Evolutionary conservation across 2,797 vertebrate species (phyloP).

Genomic region (Brachymystax lenok): DNA sequence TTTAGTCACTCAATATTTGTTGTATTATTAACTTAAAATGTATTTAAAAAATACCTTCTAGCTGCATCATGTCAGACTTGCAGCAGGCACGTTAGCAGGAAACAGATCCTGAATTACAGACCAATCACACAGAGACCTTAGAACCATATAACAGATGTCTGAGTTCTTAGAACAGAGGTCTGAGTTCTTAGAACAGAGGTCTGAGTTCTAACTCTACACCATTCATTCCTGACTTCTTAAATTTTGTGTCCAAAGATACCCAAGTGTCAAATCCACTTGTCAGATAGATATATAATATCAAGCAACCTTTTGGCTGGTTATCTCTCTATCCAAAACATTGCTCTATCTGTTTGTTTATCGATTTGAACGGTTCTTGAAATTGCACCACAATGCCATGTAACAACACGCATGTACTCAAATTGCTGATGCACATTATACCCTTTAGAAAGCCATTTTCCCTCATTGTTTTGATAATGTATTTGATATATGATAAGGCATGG

Average conservation of each 20-base stretch:
- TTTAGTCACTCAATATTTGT: slow-evolving; percentile 11
- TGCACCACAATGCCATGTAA: slow-evolving; percentile 82
- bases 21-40: not conserved
- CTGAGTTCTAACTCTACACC: slow-evolving; percentile 3
- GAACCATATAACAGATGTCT: not conserved
- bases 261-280: slow-evolving; percentile 34
- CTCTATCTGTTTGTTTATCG: slow-evolving; percentile 79
- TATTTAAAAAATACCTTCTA: not conserved
- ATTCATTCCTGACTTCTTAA: slow-evolving; percentile 12
- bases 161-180: not conserved
- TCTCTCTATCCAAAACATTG: slow-evolving; percentile 73
- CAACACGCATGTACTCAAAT: slow-evolving; percentile 86
- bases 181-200: not conserved
- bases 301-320: slow-evolving; percentile 27
- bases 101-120: not conserved
- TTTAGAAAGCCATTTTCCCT: slow-evolving; percentile 95
- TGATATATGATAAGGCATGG: slow-evolving; percentile 54
- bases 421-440: slow-evolving; percentile 86
- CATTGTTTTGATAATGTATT: slow-evolving; percentile 73
- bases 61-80: not conserved
- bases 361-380: slow-evolving; percentile 79
- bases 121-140: not conserved
- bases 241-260: not conserved
- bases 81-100: not conserved
- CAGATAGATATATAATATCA: slow-evolving; percentile 21